Evolutionary conservation across 2,888 invertebrate genomes (phyloP).

Genomic region (Sceliomorpha sp.): DNA sequence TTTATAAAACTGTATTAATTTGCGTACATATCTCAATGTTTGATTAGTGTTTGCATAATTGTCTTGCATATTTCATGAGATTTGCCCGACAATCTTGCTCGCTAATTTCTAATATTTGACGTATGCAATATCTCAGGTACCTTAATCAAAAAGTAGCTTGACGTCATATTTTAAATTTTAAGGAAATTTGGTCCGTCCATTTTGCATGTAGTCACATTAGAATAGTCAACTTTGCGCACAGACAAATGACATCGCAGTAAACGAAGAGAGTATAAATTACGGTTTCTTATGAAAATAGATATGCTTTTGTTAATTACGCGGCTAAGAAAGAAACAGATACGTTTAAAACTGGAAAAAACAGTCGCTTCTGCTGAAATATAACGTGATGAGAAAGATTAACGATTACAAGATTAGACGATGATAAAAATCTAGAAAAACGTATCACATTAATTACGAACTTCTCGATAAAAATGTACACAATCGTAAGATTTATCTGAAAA

Average conservation of each 20-base stretch:
- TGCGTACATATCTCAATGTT: too few species aligned
- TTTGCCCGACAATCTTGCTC: neutral
- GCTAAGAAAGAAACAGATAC: constrained; percentile 12
- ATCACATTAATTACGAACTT: too few species aligned
- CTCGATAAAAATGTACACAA: too few species aligned
- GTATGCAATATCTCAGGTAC: constrained; percentile 10
- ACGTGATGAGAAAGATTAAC: too few species aligned
- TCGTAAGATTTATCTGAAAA: too few species aligned
- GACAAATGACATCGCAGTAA: neutral
- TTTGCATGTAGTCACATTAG: constrained; percentile 23
- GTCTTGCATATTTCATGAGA: constrained; percentile 19
- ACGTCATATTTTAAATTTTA: constrained; percentile 19
- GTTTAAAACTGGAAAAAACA: too few species aligned
- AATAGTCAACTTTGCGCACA: constrained; percentile 22
- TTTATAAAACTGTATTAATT: too few species aligned
- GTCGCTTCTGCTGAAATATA: too few species aligned
- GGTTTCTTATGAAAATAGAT: constrained; percentile 31
- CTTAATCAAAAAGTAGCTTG: constrained; percentile 13
- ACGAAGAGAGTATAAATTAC: constrained; percentile 1
- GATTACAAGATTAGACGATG: too few species aligned
- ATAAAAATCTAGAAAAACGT: too few species aligned
- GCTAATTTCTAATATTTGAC: constrained; percentile 5
- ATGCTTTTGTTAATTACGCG: constrained; percentile 27
- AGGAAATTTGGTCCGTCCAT: constrained; percentile 16
- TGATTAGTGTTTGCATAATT: too few species aligned